These are phyloP conservation scores for Mastomys natalensis DNA, from an alignment of 2,113 vertebrate genomes.

Conservation along the genomic window DNA sequence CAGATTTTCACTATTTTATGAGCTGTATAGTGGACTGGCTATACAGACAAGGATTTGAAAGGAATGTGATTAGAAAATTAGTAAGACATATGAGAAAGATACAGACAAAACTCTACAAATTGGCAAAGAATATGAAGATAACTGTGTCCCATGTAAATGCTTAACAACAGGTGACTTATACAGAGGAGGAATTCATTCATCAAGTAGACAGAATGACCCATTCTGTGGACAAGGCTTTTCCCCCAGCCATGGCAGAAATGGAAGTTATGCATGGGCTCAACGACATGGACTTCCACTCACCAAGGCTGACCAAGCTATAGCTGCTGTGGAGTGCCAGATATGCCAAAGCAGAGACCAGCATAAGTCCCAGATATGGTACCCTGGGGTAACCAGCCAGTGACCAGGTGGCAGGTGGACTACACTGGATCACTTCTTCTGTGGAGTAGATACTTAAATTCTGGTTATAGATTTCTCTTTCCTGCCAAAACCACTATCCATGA, in stretches of 20 bases:
- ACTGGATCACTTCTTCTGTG: background rate
- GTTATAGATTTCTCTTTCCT: background rate
- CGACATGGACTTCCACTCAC: background rate
- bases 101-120: background rate
- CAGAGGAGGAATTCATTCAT: background rate
- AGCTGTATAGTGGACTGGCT: background rate
- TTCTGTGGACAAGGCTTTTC: background rate
- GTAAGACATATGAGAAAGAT: background rate
- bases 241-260: background rate
- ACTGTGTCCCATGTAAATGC: background rate
- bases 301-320: background rate
- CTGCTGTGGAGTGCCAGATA: background rate
- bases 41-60: background rate
- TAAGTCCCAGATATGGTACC: background rate
- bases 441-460: background rate
- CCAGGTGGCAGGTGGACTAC: background rate
- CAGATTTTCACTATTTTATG: background rate
- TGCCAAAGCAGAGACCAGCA: background rate
- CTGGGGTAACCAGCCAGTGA: background rate
- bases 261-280: background rate
- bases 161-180: background rate
- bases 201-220: background rate
- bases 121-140: background rate
- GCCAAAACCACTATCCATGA: background rate
- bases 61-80: background rate